Base-by-base conservation (phyloP, 2,797 vertebrate genomes). In the Sebastes minor region DNA sequence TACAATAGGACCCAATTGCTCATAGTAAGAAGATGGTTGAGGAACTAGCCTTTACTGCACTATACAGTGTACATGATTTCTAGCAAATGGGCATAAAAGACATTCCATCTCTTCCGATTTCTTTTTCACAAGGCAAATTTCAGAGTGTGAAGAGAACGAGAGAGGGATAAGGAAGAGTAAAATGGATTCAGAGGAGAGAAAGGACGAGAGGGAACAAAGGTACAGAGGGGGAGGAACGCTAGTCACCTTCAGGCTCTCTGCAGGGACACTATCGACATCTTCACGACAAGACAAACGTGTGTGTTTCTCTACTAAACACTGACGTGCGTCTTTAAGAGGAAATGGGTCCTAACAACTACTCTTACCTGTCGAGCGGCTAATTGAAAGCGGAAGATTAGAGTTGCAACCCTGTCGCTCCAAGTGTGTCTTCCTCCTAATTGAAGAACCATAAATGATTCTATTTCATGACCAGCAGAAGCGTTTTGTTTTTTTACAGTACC, bases 81-180 rank as follows among this genome's bases (percentile, higher is more conserved):
- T 28, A 18, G 22, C 25, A 70, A 73, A 60, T 61, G 38, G 10
- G 28, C 63, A 49, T 52, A 35, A 60, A 53, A 74, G 49, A 67
- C 65, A 16, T 56, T 66, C 67, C 30, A 35, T 76, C 33, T 27
- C 62, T 77, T 13, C 22, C 60, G 2, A 78, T 90, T 72, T 64
- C 76, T 87, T 78, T 91, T 90, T 80, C 33, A 86, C 74, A 42
- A 82, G 74, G 72, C 65, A 78, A 66, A 82, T 84, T 84, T 88
- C 63, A 76, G 74, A 75, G 52, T 46, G 71, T 35, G 38, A 73
- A 25, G 61, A 30, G 46, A 72, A 55, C 14, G 4, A 71, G 33
- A 33, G 53, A 75, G 16, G 27, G 42, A 28, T 42, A 38, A 49
- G 35, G 28, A 52, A 68, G 71, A 57, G 16, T 20, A 33, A 71